Evolutionary conservation across 2,113 vertebrate genomes (phyloP).

Genomic region (Corydoras sp.): DNA sequence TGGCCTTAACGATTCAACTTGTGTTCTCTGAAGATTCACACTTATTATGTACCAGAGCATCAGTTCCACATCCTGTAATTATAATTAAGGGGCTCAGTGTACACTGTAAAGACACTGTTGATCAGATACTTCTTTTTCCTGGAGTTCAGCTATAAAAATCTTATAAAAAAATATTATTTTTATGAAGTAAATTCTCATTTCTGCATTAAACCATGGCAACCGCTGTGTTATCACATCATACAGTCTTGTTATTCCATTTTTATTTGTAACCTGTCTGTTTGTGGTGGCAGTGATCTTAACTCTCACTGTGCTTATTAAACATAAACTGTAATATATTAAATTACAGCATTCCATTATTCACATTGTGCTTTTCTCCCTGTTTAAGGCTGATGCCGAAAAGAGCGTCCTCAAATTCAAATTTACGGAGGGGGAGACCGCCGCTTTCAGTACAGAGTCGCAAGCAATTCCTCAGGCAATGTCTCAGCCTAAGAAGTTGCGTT

Average conservation of each 20-base stretch:
- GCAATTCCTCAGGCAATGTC: slow-evolving; percentile 1
- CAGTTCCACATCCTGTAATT: slow-evolving; percentile 17
- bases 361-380: neutral
- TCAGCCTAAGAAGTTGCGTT: slow-evolving; percentile 25
- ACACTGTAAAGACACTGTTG: neutral
- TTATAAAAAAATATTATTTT: no score
- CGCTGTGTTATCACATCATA: no score
- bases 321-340: no score
- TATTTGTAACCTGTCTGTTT: no score
- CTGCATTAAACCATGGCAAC: no score
- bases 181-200: no score
- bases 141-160: no score
- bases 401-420: slow-evolving; percentile 39
- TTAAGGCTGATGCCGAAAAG: slow-evolving; percentile 21
- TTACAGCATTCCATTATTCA: neutral
- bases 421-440: neutral
- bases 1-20: no score
- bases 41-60: neutral
- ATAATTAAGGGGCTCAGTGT: slow-evolving; percentile 26
- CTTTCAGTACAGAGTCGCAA: neutral
- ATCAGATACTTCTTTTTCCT: no score
- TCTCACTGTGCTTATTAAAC: no score
- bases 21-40: neutral
- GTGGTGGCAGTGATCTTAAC: no score
- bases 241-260: no score